phyloP scores from a whole-genome alignment of 2,888 invertebrate genomes.

The Argyresthia albistria region DNA sequence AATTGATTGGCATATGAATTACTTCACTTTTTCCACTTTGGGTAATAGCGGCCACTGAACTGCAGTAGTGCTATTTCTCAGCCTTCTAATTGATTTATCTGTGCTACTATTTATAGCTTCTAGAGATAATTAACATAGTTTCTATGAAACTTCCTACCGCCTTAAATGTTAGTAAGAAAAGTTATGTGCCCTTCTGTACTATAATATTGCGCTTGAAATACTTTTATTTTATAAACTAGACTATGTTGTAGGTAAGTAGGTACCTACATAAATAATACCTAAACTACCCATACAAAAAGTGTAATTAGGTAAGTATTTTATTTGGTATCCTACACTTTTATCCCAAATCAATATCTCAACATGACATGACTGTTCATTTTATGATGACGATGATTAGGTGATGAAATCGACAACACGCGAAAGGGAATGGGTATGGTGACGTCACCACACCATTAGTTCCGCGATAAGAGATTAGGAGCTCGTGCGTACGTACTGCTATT shows the following conservation, averaged over 20 bases:
- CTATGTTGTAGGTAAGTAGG: neutral
- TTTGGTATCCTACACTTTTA: neutral
- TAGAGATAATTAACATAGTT: no score
- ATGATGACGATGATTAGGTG: constrained; percentile 4
- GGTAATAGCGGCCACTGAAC: constrained; percentile 57
- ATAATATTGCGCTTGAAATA: neutral
- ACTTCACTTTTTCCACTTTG: constrained; percentile 27
- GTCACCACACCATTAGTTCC: neutral
- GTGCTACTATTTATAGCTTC: no score
- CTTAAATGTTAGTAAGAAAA: no score
- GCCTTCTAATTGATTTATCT: constrained; percentile 33
- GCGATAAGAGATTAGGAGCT: neutral
- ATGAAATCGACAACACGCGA: neutral
- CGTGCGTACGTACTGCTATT: neutral
- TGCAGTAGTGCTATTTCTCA: constrained; percentile 22
- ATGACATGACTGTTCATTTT: no score
- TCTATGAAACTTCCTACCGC: no score
- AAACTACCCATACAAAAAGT: neutral
- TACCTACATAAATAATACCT: neutral
- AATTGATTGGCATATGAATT: constrained; percentile 43
- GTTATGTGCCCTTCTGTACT: constrained; percentile 14
- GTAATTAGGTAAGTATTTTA: neutral
- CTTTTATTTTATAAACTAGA: neutral
- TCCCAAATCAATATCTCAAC: neutral
- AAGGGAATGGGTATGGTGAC: no score